A percentile compares a stretch with the other conserved stretches of the same genome.
Evolutionary conservation across 2,888 invertebrate genomes (phyloP).

Genomic region (Chalcis sispes): DNA sequence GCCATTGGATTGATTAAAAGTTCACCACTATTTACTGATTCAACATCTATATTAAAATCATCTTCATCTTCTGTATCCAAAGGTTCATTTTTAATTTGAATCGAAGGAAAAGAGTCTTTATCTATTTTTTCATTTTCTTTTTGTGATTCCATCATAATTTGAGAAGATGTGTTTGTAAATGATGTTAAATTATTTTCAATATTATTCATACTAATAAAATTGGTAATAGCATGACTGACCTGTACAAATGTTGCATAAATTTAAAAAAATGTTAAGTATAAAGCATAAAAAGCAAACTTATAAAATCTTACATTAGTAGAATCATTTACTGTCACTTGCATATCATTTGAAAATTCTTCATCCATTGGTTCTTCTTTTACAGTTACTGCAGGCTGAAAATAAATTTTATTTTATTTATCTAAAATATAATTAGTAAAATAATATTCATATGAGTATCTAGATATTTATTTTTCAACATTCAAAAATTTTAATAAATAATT

Average conservation of each 20-base stretch:
- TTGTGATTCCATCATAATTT: constrained; percentile 14
- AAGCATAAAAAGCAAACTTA: neutral
- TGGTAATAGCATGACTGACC: too few species aligned
- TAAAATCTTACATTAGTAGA: constrained; percentile 33
- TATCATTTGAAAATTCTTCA: constrained; percentile 70
- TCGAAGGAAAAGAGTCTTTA: constrained; percentile 1
- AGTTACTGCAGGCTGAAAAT: constrained; percentile 47
- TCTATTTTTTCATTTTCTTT: constrained; percentile 26
- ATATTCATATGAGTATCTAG: neutral
- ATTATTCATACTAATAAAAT: neutral
- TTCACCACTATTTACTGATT: constrained; percentile 63
- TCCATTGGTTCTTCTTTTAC: constrained; percentile 80
- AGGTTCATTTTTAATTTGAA: constrained; percentile 75
- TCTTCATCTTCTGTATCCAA: constrained; percentile 69
- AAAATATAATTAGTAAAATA: neutral
- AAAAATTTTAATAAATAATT: constrained; percentile 6
- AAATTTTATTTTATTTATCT: neutral
- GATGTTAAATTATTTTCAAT: neutral
- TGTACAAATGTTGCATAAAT: too few species aligned
- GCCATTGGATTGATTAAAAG: constrained; percentile 69
- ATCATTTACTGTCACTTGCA: constrained; percentile 60
- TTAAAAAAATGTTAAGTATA: neutral
- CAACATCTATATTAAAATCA: constrained; percentile 65
- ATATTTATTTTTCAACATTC: neutral
- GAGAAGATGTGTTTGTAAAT: constrained; percentile 15